These are phyloP conservation scores for Siniperca knerii DNA, from an alignment of 2,113 vertebrate genomes.

Conservation along the genomic window DNA sequence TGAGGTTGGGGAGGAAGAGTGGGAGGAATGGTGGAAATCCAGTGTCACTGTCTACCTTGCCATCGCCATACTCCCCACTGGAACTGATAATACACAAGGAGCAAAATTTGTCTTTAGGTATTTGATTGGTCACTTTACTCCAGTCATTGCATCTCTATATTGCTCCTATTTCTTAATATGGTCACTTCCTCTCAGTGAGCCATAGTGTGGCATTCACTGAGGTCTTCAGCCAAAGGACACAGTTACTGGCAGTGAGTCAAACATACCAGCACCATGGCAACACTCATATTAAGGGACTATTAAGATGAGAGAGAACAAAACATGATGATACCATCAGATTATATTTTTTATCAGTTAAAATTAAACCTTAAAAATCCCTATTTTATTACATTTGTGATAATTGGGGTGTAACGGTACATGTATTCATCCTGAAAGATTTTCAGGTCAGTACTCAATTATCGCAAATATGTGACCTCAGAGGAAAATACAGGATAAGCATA, in stretches of 20 bases:
- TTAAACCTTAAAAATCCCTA: constrained; percentile 9
- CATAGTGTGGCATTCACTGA: background rate
- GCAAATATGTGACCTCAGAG: background rate
- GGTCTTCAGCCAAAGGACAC: constrained; percentile 1
- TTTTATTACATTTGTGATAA: constrained; percentile 21
- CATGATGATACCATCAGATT: background rate
- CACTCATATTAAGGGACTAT: constrained; percentile 9
- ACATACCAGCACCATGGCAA: constrained; percentile 17
- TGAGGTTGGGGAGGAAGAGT: background rate
- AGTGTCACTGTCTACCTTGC: background rate
- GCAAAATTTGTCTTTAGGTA: background rate
- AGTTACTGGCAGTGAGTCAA: constrained; percentile 1
- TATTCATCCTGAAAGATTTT: background rate
- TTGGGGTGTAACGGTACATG: background rate
- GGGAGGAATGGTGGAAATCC: background rate
- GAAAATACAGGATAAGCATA: background rate
- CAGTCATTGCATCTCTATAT: background rate
- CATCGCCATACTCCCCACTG: background rate
- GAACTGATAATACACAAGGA: background rate
- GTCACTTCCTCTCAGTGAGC: background rate
- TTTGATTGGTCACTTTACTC: background rate
- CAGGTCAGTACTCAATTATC: background rate
- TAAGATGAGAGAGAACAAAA: constrained; percentile 7
- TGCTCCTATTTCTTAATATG: constrained; percentile 2
- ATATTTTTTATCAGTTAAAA: constrained; percentile 1